Evolutionary conservation across 2,113 vertebrate species (phyloP).

Genomic region (Euleptes europaea): DNA sequence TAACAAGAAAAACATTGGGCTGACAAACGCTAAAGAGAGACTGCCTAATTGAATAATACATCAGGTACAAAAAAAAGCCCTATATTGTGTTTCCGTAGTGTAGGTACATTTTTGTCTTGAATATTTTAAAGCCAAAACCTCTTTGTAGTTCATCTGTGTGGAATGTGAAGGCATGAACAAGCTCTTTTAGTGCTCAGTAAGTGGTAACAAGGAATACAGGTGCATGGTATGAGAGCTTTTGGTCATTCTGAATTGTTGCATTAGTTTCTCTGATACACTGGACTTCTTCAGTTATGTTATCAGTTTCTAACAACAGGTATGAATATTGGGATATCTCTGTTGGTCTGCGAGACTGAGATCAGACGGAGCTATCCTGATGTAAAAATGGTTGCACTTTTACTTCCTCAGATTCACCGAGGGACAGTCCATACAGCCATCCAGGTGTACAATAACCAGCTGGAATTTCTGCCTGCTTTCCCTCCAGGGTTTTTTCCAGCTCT

Average conservation of each 20-base stretch:
- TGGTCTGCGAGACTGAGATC: neutral
- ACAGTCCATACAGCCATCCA: neutral
- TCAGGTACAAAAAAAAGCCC: neutral
- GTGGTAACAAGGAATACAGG: neutral
- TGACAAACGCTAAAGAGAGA: neutral
- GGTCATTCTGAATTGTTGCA: neutral
- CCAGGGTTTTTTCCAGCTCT: too few relatives aligned
- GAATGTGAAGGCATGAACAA: neutral
- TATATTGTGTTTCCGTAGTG: neutral
- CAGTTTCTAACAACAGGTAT: neutral
- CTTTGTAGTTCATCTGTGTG: neutral
- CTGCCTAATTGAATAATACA: conserved; percentile 1
- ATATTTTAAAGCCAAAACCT: neutral
- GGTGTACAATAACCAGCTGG: neutral
- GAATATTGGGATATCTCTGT: neutral
- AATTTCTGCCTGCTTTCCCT: neutral
- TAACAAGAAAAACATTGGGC: neutral
- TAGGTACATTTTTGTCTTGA: neutral
- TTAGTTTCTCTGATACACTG: neutral
- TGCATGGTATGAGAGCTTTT: neutral
- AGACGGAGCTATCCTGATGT: neutral
- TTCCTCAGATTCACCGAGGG: neutral
- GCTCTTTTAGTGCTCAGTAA: neutral
- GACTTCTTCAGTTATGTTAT: neutral
- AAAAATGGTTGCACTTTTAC: neutral